Evolutionary conservation across 2,797 vertebrate species (phyloP), one percentile per base, ranked within the genome.

Genomic region (Chelon labrosus): DNA sequence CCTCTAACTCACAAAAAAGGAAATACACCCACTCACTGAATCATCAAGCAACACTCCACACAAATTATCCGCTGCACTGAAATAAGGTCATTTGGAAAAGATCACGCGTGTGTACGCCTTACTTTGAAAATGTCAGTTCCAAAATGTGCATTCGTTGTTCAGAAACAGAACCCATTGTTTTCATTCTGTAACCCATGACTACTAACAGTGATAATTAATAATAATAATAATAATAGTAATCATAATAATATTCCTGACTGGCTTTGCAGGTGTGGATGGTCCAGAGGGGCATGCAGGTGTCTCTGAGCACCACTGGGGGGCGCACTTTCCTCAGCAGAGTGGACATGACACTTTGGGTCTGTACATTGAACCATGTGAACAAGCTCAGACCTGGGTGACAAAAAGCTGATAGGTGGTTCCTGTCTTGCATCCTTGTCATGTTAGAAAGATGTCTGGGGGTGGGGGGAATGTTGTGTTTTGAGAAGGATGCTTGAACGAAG

Each of bases 341-440:
- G 90, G 91, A 88, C 88, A 85, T 82, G 91, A 93, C 58, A 82
- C 68, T 69, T 68, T 87, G 83, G 89, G 91, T 92, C 82, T 89
- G 88, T 92, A 92, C 88, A 75, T 52, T 59, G 7, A 87, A 59
- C 62, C 57, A 38, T 11, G 51, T 54, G 57, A 77, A 67, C 53
- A 19, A 84, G 59, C 80, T 82, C 22, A 5, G 83, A 88, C 75
- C 54, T 89, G 84, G 82, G 83, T 91, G 86, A 86, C 72, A 60
- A 20, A 5, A 17, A 52, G 20, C 42, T 63, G 10, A 60, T 57
- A 14, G 25, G n/a, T 31, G 9, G 13, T 62, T 65, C 27, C 37
- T 65, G 20, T 14, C 35, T 59, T 71, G 63, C 71, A 73, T 82
- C 58, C 59, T 73, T 78, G 10, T 75, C 63, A 39, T 42, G 31